Evolutionary conservation across 2,113 vertebrate species (phyloP).

Genomic region (Oreochromis spilurus): DNA sequence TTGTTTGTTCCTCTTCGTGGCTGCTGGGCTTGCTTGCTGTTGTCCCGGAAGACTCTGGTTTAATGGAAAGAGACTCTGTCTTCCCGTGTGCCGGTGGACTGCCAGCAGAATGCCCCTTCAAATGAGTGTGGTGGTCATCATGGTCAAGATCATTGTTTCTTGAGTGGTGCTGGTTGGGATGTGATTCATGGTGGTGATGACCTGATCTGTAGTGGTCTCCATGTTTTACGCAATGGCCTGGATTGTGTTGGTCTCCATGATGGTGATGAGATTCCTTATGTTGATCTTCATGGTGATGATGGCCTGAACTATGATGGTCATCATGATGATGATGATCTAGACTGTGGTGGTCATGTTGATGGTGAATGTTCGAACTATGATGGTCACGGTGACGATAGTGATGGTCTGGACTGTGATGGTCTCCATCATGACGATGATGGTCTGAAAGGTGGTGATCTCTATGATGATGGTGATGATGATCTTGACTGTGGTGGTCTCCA

Average conservation of each 20-base stretch:
- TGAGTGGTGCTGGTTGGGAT: not conserved
- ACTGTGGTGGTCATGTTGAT: not conserved
- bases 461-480: not conserved
- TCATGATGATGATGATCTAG: not conserved
- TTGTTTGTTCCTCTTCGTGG: constrained; percentile 52
- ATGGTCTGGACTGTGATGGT: not conserved
- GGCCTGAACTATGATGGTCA: not conserved
- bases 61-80: constrained; percentile 20
- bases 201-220: not conserved
- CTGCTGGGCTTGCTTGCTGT: constrained; percentile 28
- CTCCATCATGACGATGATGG: not conserved
- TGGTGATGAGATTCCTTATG: not conserved
- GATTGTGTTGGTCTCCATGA: not conserved
- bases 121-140: not conserved
- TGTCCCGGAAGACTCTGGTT: constrained; percentile 24
- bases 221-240: not conserved
- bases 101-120: not conserved
- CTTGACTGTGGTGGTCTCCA: not conserved
- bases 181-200: not conserved
- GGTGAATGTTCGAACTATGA: not conserved
- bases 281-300: constrained; percentile 9
- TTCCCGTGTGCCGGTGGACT: not conserved
- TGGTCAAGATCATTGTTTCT: not conserved
- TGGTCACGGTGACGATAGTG: not conserved
- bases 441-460: not conserved